Evolutionary conservation across 2,888 invertebrate species (phyloP), one percentile per base, ranked within the genome.

Genomic region (Drosophila demipolita): DNA sequence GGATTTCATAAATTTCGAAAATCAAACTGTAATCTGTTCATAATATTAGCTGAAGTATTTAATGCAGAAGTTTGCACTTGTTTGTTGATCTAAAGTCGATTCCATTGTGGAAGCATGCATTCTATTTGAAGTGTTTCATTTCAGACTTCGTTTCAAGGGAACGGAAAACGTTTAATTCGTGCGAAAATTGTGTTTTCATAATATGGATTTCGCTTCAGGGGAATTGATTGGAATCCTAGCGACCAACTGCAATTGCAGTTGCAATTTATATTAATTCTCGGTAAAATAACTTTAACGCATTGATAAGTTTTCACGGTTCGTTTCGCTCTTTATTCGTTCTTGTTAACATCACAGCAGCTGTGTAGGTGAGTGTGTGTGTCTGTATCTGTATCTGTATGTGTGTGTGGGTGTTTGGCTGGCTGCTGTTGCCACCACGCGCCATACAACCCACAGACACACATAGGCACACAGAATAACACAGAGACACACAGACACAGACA

Each of bases 401-500:
- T 62, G 52, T 58, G 71, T 66, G 54, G 52, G 49, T 61, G 63
- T 74, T 58, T 62, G 57, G 52, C 45, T 76, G 76, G 54, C 55
- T 64, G 64, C 67, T 76, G 77, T 78, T 77, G 74, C 77, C 66
- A 79, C 63, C 79, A 78, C 77, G 77, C 77, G 77, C 79, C 74
- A 54, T 42, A 60, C 50, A 52, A 49, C 20, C 23, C 20, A 62
- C 45, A 36, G n/a, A 66, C 15, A 36, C 35, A 61, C 42, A 45
- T 53, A 50, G 12, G 38, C 20, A 42, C 59, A 45, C 26, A 48
- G 1, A 23, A 23, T n/a, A n/a, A n/a, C n/a, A n/a, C n/a, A n/a
- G 6, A 38, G 38, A 62, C 23, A 36, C 36, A 7, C 2, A 3
- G 20, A 57, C 57, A 49, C 6, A 38, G 17, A 64, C 38, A 58